Percentiles rank a stretch among this genome's conserved stretches.
Conservation (phyloP, 2,797 vertebrate genomes). For the Bufotes viridis region DNA sequence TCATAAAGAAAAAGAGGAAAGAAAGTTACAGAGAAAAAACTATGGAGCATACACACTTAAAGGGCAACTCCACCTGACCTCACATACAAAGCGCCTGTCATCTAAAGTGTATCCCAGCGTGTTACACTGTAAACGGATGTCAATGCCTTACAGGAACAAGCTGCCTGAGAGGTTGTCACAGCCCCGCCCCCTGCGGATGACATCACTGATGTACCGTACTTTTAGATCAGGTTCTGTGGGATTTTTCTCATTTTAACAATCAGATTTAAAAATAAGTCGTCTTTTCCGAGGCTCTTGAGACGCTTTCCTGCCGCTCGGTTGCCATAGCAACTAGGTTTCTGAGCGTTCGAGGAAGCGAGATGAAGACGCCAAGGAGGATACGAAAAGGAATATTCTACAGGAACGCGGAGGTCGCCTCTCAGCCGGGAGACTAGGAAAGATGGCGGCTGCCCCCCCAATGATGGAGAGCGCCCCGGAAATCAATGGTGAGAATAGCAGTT, state of each 20-base stretch:
- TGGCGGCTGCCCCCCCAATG: background rate
- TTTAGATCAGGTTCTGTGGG: background rate
- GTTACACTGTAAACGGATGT: too few species aligned
- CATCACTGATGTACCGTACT: too few species aligned
- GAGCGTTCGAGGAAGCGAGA: background rate
- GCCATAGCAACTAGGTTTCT: constrained; percentile 30
- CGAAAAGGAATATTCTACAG: background rate
- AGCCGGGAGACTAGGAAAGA: background rate
- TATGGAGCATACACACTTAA: background rate
- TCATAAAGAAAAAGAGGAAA: background rate
- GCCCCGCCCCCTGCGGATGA: background rate
- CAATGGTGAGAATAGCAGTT: background rate
- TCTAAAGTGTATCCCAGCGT: too few species aligned
- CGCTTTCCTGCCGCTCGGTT: constrained; percentile 3
- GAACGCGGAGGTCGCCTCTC: background rate
- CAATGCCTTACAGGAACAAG: too few species aligned
- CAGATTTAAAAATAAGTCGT: background rate
- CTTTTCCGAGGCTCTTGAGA: constrained; percentile 14
- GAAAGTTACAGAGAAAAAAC: background rate
- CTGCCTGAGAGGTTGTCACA: background rate
- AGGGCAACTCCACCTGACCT: too few species aligned
- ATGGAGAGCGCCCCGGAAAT: too few species aligned
- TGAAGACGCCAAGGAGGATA: background rate
- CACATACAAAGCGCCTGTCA: background rate
- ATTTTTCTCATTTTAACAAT: background rate